Evolutionary conservation across 2,797 vertebrate species (phyloP), one percentile per base, ranked within the genome.

Genomic region (Percopsis omiscomaycus): DNA sequence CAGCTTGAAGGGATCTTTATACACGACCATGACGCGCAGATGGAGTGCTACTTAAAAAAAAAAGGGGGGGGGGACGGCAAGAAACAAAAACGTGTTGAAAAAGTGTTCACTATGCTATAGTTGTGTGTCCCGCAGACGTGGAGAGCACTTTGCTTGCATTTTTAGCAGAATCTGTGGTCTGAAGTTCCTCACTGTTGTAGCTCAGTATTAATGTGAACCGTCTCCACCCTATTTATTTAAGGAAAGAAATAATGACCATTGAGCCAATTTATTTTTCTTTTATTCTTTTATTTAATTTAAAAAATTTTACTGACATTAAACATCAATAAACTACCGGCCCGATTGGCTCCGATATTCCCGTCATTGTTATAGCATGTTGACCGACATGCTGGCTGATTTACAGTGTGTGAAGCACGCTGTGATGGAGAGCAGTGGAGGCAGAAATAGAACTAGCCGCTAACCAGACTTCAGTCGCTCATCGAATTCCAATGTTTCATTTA

Each of bases 121-220:
- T 92, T 88, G 87, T 81, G 85, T 91, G 89, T 89, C 88, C 88
- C 87, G 88, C 88, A 92, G 92, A 94, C 92, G 87, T 85, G 78
- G 94, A 79, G 84, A 90, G 86, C 93, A 92, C 94, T 93, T 93
- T 94, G 94, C 91, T 88, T 79, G 59, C 59, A 61, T 49, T 61
- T 76, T 82, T 82, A 75, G 72, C 84, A 59, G 52, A 46, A 79
- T 79, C 79, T 84, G 82, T 78, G 83, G 86, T 92, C 88, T 86
- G 90, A 91, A 80, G 80, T 80, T 88, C 77, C 86, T 78, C 80
- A 88, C 77, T 88, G 79, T 90, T 91, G 86, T 86, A 82, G 86
- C 91, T 90, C 86, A 74, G 83, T 93, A 58, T 78, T 47, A n/a
- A 51, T 90, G 74, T 59, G 62, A 74, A 67, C 29, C 59, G 59